These are phyloP conservation scores for Passer domesticus DNA, from an alignment of 2,113 vertebrate species.

Conservation along the genomic window DNA sequence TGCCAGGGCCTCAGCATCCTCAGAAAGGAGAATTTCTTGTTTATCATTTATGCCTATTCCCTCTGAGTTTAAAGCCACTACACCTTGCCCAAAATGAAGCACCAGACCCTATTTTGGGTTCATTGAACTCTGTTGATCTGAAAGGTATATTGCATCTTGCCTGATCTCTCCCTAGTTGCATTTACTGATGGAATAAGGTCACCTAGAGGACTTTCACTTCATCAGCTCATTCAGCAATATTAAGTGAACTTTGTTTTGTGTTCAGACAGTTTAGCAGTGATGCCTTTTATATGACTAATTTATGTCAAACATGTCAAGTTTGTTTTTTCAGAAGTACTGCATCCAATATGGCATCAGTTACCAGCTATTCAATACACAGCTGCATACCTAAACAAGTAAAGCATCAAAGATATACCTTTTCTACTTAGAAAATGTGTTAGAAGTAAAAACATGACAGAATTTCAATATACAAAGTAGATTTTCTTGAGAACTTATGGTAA, in stretches of 20 bases:
- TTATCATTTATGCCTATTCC: neutral
- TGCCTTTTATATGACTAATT: constrained; percentile 72
- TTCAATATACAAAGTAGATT: neutral
- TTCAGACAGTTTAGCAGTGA: constrained; percentile 71
- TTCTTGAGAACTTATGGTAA: neutral
- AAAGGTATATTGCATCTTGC: neutral
- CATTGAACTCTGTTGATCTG: neutral
- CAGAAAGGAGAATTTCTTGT: neutral
- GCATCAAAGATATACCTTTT: neutral
- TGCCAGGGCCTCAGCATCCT: accelerated
- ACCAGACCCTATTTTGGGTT: neutral
- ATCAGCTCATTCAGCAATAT: constrained; percentile 68
- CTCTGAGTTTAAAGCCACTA: neutral
- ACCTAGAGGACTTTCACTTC: constrained; percentile 40
- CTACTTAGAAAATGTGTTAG: neutral
- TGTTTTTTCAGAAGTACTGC: constrained; percentile 45
- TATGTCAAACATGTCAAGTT: constrained; percentile 70
- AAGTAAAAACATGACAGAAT: neutral
- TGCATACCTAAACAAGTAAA: constrained; percentile 14
- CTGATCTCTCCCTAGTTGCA: neutral
- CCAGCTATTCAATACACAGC: neutral
- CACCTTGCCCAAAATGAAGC: neutral
- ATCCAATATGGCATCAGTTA: constrained; percentile 29
- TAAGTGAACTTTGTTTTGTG: constrained; percentile 72
- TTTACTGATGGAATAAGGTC: constrained; percentile 18